Evolutionary conservation across 2,888 invertebrate species (phyloP).

Genomic region (Incurvaria masculella): DNA sequence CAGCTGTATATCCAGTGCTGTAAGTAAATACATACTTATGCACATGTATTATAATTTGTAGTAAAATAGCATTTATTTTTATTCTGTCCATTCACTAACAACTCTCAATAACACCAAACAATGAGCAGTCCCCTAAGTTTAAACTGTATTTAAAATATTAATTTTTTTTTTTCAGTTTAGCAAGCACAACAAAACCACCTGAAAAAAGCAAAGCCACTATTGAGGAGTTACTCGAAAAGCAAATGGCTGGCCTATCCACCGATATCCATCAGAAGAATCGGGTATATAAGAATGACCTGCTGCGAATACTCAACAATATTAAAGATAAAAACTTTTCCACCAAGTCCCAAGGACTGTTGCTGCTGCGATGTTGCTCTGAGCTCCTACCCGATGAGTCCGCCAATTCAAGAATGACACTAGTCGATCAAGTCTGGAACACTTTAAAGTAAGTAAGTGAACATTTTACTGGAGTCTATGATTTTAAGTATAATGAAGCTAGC

Average conservation of each 20-base stretch:
- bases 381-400: conserved; percentile 49
- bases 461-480: too few relatives aligned
- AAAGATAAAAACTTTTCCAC: conserved; percentile 38
- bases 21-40: too few relatives aligned
- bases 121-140: too few relatives aligned
- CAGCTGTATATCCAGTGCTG: too few relatives aligned
- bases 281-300: conserved; percentile 45
- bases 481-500: too few relatives aligned
- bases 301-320: conserved; percentile 32
- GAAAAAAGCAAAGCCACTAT: not conserved
- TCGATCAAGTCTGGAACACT: conserved; percentile 52
- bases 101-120: too few relatives aligned
- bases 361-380: conserved; percentile 57
- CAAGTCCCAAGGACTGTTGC: conserved; percentile 39
- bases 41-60: too few relatives aligned
- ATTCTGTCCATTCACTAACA: too few relatives aligned
- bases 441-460: conserved; percentile 31
- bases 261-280: conserved; percentile 42
- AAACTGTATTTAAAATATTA: too few relatives aligned
- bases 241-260: conserved; percentile 33
- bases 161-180: not conserved
- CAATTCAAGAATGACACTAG: conserved; percentile 41
- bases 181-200: not conserved
- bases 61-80: too few relatives aligned
- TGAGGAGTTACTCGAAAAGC: conserved; percentile 38